Conservation (phyloP, 2,113 vertebrate genomes). For the Saguinus midas region DNA sequence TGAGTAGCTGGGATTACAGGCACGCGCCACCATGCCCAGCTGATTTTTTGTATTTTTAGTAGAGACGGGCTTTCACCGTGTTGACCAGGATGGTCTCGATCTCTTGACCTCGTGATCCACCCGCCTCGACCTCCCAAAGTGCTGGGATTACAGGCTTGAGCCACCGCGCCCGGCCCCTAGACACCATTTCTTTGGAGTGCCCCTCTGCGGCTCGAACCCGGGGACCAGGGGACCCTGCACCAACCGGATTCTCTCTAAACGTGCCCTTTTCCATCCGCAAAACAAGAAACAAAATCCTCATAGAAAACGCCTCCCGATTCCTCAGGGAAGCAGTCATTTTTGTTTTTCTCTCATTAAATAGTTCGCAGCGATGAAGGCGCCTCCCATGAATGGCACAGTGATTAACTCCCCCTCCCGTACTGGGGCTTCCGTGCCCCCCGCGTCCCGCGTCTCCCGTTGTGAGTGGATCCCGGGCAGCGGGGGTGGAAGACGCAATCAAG, state of each 20-base stretch:
- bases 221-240: neutral
- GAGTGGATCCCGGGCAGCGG: neutral
- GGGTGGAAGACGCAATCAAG: neutral
- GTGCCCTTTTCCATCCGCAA: neutral
- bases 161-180: too few relatives aligned
- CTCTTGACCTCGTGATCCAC: neutral
- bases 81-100: neutral
- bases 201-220: neutral
- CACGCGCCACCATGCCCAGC: too few relatives aligned
- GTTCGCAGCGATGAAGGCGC: neutral
- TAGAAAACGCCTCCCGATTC: neutral
- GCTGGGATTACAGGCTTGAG: neutral
- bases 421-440: neutral
- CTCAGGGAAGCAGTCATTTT: neutral
- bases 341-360: neutral
- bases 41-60: neutral
- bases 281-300: neutral
- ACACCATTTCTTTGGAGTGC: neutral
- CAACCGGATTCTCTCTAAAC: neutral
- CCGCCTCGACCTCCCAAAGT: neutral
- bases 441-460: rapidly evolving
- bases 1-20: neutral
- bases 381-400: rapidly evolving
- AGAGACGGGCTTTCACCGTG: neutral
- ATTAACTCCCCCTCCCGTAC: neutral